These are phyloP conservation scores for Sebastes steindachneri DNA, from an alignment of 2,797 vertebrate species.

Conservation along the genomic window DNA sequence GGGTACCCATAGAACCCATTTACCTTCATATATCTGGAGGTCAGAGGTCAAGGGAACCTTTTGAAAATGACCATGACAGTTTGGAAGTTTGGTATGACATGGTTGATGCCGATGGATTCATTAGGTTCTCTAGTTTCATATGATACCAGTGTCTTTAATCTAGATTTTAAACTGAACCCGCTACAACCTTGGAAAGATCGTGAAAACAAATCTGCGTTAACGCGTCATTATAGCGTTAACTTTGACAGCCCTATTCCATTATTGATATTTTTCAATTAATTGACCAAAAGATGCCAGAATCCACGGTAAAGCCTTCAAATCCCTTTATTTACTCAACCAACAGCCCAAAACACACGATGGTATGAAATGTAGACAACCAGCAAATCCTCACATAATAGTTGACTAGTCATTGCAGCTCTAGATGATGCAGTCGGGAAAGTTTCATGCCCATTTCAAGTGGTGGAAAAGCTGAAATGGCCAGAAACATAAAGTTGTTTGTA, in stretches of 20 bases:
- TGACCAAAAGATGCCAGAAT: neutral
- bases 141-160: no score
- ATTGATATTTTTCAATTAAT: neutral
- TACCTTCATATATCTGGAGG: accelerated
- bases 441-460: neutral
- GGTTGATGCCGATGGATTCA: no score
- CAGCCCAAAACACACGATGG: neutral
- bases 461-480: neutral
- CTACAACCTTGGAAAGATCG: no score
- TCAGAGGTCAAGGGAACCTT: no score
- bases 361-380: neutral
- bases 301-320: neutral
- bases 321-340: neutral
- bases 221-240: no score
- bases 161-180: no score
- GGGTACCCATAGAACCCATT: no score
- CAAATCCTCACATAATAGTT: neutral
- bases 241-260: neutral
- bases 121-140: no score
- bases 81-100: no score
- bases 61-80: no score
- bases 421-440: neutral
- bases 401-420: neutral
- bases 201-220: no score
- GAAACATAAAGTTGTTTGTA: neutral